Evolutionary conservation across 2,113 vertebrate species (phyloP).

Genomic region (Ailuropoda melanoleuca): DNA sequence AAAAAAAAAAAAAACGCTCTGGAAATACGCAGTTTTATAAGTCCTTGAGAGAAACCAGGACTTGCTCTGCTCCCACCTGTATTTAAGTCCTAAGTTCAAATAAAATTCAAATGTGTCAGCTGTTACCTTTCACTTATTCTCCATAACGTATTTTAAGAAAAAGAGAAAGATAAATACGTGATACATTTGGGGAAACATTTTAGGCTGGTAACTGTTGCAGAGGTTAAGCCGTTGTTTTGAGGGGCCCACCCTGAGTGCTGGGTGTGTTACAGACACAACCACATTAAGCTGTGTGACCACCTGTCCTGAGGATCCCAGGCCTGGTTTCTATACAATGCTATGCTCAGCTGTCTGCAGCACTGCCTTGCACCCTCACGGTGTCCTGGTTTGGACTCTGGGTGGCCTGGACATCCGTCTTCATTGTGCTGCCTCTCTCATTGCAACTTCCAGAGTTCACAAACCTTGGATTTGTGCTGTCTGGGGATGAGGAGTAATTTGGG

Average conservation of each 20-base stretch:
- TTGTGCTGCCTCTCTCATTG: no score
- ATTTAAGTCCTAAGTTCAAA: not conserved
- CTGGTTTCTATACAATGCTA: not conserved
- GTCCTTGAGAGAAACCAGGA: not conserved
- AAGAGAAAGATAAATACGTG: no score
- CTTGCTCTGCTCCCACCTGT: not conserved
- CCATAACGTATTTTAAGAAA: not conserved
- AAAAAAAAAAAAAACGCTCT: no score
- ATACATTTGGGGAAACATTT: not conserved
- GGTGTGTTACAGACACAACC: not conserved
- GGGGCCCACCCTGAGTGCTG: not conserved
- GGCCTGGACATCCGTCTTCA: not conserved
- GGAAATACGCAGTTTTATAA: not conserved
- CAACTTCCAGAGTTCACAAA: not conserved
- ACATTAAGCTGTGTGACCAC: not conserved
- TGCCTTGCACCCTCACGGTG: not conserved
- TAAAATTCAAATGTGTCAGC: not conserved
- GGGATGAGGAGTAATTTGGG: not conserved
- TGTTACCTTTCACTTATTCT: not conserved
- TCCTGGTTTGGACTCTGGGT: not conserved
- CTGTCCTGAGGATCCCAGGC: not conserved
- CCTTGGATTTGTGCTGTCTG: not conserved
- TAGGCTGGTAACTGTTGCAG: no score
- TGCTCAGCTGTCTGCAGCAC: rapidly evolving
- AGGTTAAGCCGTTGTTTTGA: no score